These are phyloP conservation scores for Gymnoscopelus microlampas DNA, from an alignment of 2,797 vertebrate species.

Conservation along the genomic window DNA sequence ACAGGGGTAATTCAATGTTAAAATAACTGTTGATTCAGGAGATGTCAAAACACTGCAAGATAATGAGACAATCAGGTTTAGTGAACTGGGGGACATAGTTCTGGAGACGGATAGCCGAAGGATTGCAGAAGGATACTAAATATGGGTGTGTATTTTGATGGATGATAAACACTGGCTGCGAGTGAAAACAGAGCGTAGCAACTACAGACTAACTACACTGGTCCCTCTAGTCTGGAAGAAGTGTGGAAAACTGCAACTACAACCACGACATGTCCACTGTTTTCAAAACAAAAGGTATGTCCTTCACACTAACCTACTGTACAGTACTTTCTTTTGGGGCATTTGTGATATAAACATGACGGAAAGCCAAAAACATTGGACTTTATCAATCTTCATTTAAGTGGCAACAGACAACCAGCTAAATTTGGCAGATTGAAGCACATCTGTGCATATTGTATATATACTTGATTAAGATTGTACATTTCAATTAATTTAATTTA, in stretches of 20 bases:
- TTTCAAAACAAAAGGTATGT: conserved; percentile 73
- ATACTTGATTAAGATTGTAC: not conserved
- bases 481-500: too few relatives aligned
- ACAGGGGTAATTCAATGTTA: not conserved
- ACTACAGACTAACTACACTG: conserved; percentile 50
- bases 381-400: not conserved
- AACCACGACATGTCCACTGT: conserved; percentile 58
- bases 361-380: conserved; percentile 21
- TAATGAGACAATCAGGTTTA: conserved; percentile 24
- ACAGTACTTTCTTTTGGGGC: conserved; percentile 21
- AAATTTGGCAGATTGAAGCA: conserved; percentile 19
- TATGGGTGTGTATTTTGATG: conserved; percentile 77
- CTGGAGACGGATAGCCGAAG: conserved; percentile 42
- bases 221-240: conserved; percentile 39
- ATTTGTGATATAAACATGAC: conserved; percentile 4
- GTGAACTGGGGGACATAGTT: conserved; percentile 25
- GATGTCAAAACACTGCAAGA: conserved; percentile 1
- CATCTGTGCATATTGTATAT: not conserved
- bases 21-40: not conserved
- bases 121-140: conserved; percentile 71
- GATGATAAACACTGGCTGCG: conserved; percentile 71
- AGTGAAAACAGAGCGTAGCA: conserved; percentile 66
- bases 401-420: conserved; percentile 1
- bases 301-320: conserved; percentile 58
- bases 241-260: conserved; percentile 44